Percentiles rank a stretch among this genome's conserved stretches.
Conservation (phyloP, 2,888 invertebrate genomes). For the Phaonia tiefii region DNA sequence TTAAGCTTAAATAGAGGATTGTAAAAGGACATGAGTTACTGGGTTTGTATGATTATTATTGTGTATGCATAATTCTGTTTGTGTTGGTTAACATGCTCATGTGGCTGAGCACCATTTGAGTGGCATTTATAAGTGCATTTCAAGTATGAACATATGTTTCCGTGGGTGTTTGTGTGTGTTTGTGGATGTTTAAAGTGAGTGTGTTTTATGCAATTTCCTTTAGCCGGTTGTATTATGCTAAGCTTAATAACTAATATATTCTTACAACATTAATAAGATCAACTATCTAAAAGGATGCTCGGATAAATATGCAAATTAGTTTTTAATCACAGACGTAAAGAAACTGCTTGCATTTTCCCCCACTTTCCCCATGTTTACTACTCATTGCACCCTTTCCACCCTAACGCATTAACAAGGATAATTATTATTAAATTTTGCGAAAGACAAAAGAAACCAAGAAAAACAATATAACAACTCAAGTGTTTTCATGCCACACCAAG, state of each 20-base stretch:
- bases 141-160: slow-evolving; percentile 44
- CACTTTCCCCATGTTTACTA: no score
- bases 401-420: not conserved
- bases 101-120: slow-evolving; percentile 41
- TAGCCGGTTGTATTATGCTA: slow-evolving; percentile 5
- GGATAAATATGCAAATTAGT: slow-evolving; percentile 26
- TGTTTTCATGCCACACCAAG: not conserved
- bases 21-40: no score
- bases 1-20: no score
- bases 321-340: not conserved
- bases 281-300: slow-evolving; percentile 18
- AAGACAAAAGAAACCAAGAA: not conserved
- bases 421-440: slow-evolving; percentile 3
- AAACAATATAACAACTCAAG: not conserved
- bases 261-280: not conserved
- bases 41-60: no score
- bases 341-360: slow-evolving; percentile 2
- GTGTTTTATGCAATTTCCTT: slow-evolving; percentile 17
- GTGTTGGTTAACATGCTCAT: slow-evolving; percentile 14
- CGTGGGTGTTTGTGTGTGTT: not conserved
- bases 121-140: slow-evolving; percentile 54
- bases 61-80: no score
- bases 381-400: not conserved
- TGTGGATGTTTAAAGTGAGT: not conserved
- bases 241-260: not conserved